Conservation (phyloP, 2,113 vertebrate genomes). For the Microtus pennsylvanicus region DNA sequence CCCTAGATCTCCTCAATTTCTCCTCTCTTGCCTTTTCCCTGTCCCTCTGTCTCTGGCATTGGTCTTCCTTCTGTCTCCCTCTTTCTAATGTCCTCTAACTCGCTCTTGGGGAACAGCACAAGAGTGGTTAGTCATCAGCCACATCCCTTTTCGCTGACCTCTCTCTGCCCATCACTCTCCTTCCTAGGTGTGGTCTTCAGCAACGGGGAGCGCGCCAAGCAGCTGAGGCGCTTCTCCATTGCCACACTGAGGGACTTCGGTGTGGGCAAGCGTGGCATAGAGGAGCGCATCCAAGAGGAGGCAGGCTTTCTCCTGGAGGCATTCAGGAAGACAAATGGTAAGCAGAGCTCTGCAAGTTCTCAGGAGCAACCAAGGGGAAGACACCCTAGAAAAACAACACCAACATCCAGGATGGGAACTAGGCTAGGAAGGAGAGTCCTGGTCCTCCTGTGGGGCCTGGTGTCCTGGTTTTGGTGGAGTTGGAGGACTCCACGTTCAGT, state of each 20-base stretch:
- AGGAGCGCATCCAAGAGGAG: conserved; percentile 88
- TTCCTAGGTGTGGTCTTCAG: conserved; percentile 55
- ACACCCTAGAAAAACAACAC: not conserved
- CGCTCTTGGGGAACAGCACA: not conserved
- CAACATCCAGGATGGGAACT: not conserved
- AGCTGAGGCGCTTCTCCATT: conserved; percentile 76
- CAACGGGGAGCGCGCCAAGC: conserved; percentile 69
- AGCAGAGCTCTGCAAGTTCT: not conserved
- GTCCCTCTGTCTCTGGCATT: not conserved
- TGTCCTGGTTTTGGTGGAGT: not conserved
- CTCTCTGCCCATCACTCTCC: fast-evolving
- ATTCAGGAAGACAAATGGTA: conserved; percentile 84
- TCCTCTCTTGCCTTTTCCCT: not conserved
- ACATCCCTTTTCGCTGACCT: not conserved
- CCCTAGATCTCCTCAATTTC: too few relatives aligned
- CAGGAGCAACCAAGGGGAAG: not conserved
- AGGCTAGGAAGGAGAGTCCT: fast-evolving
- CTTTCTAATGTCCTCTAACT: not conserved
- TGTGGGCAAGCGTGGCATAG: conserved; percentile 71
- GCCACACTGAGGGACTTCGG: conserved; percentile 75
- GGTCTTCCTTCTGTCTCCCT: too few relatives aligned
- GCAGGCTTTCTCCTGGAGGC: conserved; percentile 85
- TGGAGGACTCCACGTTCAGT: fast-evolving
- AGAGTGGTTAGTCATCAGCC: too few relatives aligned
- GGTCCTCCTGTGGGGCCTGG: too few relatives aligned